Base-by-base conservation (phyloP, 1,140 invertebrate genomes). In the Drosophila subobscura region DNA sequence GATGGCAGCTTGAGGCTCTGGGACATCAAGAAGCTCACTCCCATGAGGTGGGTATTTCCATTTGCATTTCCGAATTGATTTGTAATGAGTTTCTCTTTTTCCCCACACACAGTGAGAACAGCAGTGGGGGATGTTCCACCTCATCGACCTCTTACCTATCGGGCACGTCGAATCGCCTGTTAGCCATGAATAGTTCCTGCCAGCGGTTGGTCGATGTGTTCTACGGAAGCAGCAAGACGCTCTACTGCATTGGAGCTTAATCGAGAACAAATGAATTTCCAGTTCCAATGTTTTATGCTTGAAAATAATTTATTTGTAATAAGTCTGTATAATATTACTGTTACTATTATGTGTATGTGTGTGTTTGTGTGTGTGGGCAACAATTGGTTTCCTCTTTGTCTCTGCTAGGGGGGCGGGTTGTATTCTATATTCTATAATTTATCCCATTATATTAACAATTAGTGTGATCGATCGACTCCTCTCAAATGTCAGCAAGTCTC, bases 1-100 rank as follows among this genome's bases (percentile, higher is more conserved):
- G 96, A 97, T 92, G 95, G 94, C 90, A 95, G 94, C 10, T 92
- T 96, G 12, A 93, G 94, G 89, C 68, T 97, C 53, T 97, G 94
- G 94, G 94, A 97, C 89, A 83, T 93, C 5, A 89, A 89, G 46
- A 90, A 90, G 46, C 47, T 90, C 4, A 59, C 74, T 10, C 68
- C 85, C 12, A 84, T 79, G 64, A 61, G 80, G 88, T 91, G 53
- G 41, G 61, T 42, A 47, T 42, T n/a, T 41, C 50, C 5, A 45
- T 49, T 47, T 59, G 3, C 3, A 4, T 4, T 3, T 7, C 4
- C 5, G 1, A 7, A 6, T 0, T 10, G 5, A 6, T 23, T 7
- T 40, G 3, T 14, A 33, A 40, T 3, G 6, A 29, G 8, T 12
- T 16, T 14, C 20, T 1, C 8, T 7, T 37, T 20, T 5, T n/a